Evolutionary conservation across 2,888 invertebrate species (phyloP), one percentile per base, ranked within the genome.

Genomic region (Hyppa rectilinea): DNA sequence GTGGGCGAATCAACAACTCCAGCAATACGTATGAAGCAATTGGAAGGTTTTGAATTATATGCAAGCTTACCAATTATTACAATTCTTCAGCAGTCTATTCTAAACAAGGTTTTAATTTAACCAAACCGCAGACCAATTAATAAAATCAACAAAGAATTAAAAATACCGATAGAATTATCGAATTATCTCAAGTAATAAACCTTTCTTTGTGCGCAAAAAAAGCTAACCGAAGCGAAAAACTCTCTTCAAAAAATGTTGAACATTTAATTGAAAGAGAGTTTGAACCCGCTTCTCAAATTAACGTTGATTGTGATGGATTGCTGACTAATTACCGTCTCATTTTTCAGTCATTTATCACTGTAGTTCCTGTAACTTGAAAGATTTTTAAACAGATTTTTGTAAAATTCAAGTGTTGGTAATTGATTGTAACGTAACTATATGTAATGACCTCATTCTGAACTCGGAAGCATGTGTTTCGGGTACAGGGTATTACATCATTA

Each of bases 291-390:
- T 55, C 71, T 76, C 75, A 81, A 85, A 86, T 89, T 85, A 87
- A 71, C 80, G 80, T 73, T 89, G 85, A 90, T 89, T 88, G 81
- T 87, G 90, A 90, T 89, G 85, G 86, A 90, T 90, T 76, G 78
- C 87, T 81, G 75, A 78, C 75, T 87, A 87, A 90, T 88, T 84
- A 83, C 71, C 68, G 74, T 67, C 75, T 83, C 75, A 81, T 83
- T 86, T 84, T 86, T 87, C 86, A 87, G 84, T 86, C 85, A 87
- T 84, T 64, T 77, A 73, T 81, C 83, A 75, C 53, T 43, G 60
- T 64, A 80, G 81, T 71, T 78, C 59, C 65, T 79, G 36, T 59
- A 59, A 75, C 65, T 73, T 71, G 10, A 40, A 72, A 47, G 4
- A 34, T 7, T 71, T 71, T 43, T 14, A 64, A 26, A n/a, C 12